Percentiles rank a stretch among this genome's conserved stretches.
Conservation (phyloP, 2,113 vertebrate genomes). For the Nerophis lumbriciformis region DNA sequence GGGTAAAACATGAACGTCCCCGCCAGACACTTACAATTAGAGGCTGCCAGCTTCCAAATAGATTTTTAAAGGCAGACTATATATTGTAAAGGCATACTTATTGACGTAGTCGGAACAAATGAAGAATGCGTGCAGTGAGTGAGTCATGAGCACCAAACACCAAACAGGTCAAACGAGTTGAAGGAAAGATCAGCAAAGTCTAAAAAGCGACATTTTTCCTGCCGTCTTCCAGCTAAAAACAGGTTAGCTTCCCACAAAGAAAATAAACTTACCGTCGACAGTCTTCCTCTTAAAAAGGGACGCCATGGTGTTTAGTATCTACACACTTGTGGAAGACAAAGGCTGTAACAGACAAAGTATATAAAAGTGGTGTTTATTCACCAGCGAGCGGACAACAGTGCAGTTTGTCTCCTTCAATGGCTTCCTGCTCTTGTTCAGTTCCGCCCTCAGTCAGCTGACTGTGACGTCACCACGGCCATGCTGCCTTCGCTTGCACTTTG, state of each 20-base stretch:
- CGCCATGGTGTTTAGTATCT: slow-evolving; percentile 70
- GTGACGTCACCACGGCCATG: slow-evolving; percentile 55
- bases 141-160: slow-evolving; percentile 6
- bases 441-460: slow-evolving; percentile 56
- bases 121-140: slow-evolving; percentile 1
- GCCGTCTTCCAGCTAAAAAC: slow-evolving; percentile 42
- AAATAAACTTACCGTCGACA: slow-evolving; percentile 84
- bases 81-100: too few relatives aligned
- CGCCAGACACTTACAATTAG: too few relatives aligned
- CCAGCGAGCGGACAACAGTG: slow-evolving; percentile 3
- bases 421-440: slow-evolving; percentile 61
- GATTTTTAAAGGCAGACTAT: too few relatives aligned
- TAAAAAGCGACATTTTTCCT: slow-evolving; percentile 6
- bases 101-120: neutral
- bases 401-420: slow-evolving; percentile 19
- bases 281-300: slow-evolving; percentile 96
- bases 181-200: neutral
- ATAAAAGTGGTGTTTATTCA: slow-evolving; percentile 6
- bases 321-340: slow-evolving; percentile 3
- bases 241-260: slow-evolving; percentile 45
- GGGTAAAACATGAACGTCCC: too few relatives aligned
- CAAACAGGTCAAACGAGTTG: slow-evolving; percentile 55
- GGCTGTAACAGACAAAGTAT: neutral
- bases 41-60: too few relatives aligned
- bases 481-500: slow-evolving; percentile 24